Evolutionary conservation across 1,140 invertebrate species (phyloP), one percentile per base, ranked within the genome.

Genomic region (Trichogramma pretiosum): DNA sequence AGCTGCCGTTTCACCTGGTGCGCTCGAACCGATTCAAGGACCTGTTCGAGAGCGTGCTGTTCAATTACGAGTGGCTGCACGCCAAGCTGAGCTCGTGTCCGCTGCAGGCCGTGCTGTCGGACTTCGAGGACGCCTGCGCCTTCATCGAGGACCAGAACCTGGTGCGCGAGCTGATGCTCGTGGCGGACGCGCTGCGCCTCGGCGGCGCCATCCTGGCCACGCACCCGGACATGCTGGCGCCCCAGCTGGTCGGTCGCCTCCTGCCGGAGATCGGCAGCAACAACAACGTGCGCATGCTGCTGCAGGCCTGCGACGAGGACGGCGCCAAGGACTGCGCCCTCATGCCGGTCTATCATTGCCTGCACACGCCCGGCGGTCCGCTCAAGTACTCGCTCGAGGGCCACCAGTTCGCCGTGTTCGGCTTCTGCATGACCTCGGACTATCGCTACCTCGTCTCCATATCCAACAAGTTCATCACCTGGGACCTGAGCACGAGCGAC

Each of bases 1-100:
- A 99, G 65, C 68, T 98, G 35, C 94, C 96, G 0, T 98, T 85
- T 67, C 95, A 98, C 63, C 71, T 98, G 56, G 82, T 98, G 0
- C 76, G 93, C 13, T 86, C 93, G 0, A 81, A 87, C 43, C 80
- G 94, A 19, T 94, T 93, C 60, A 86, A 89, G 48, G 93, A 98
- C 70, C 73, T 98, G 0, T 96, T 94, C 64, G 82, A 88, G 40
- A 81, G 94, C 59, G 93, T 97, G 9, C 75, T 98, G 1, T 99
- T 98, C 69, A 97, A 97, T 69, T 99, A 98, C 64, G 84, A 93
- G 53, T 99, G 94, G 91, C 74, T 99, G 0, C 92, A 97, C 63
- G 93, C 93, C 0, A 98, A 98, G 68, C 72, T 98, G 2, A 87
- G 85, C 50, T 92, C 90, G 50, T 97, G 94, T 65, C 93, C 95